Base-by-base conservation (phyloP, 1,140 invertebrate species). In the Camponotus floridanus region DNA sequence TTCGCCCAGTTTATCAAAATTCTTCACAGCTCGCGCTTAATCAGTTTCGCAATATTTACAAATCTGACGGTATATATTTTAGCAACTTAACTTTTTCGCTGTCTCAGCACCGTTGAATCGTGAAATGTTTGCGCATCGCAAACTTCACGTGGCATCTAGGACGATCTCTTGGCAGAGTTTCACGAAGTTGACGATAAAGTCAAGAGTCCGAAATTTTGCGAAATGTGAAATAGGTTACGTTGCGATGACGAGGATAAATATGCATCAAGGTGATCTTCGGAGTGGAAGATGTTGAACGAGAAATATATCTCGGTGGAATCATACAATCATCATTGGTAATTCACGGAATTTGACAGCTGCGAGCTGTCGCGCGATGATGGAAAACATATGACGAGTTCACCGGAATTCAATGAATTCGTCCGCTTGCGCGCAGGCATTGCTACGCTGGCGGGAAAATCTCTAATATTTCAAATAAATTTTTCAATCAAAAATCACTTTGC, bases 331-430 rank as follows among this genome's bases (percentile, higher is more conserved):
- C 57, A 51, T 68, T 21, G 89, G 65, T 59, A 55, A 84, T 68
- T 0, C 48, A 89, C 74, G 51, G 31, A 88, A 73, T 83, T 73
- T 87, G 88, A 90, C 89, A 88, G 89, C 62, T 59, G n/a, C 45
- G 6, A 62, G 18, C 11, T 11, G n/a, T 67, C 57, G 68, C 55
- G 71, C 59, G 42, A 78, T 51, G 68, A 51, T 21, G 42, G 42
- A 86, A 88, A 90, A 88, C 89, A 88, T 88, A 87, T 88, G 90
- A 91, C 62, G 71, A 87, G 80, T 78, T 15, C 68, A 68, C 64
- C 48, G 26, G 65, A 31, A 1, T 18, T 15, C 48, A 33, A 45
- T 85, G 61, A 88, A 76, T 55, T 73, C 45, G 48, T 62, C 26
- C 15, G 39, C 64, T 51, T 85, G 61, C 33, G 67, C 31, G 33